Evolutionary conservation across 2,797 vertebrate species (phyloP), one percentile per base, ranked within the genome.

Genomic region (Borostomias antarcticus): DNA sequence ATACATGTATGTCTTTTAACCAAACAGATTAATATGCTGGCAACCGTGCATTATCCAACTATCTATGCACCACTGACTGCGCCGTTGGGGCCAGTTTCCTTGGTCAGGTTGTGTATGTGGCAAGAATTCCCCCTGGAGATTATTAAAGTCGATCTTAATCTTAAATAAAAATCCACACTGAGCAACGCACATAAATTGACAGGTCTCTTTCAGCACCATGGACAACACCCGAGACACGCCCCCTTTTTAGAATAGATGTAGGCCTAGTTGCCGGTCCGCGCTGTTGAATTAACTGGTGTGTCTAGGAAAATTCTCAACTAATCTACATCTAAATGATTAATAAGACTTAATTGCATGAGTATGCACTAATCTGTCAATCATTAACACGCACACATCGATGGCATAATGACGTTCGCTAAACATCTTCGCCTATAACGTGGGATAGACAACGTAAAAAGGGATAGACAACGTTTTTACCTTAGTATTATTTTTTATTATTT

Each of bases 401-500:
- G 5, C 26, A 9, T 33, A 32, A 33, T 57, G 28, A 56, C 26
- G 40, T 30, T 43, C 30, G 53, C 35, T 17, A 10, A 45, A 56
- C 33, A 43, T 30, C 11, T 52, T 47, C n/a, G n/a, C n/a, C n/a
- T n/a, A n/a, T n/a, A n/a, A n/a, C n/a, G n/a, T n/a, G n/a, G n/a
- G n/a, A n/a, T n/a, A n/a, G n/a, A n/a, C n/a, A 43, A 43, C 40
- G 40, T 43, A 43, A 43, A 43, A 43, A 4, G 15, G n/a, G n/a
- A 15, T n/a, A 45, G n/a, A 45, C 7, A 1, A n/a, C 2, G 37
- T 45, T 43, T 45, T n/a, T n/a, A n/a, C n/a, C n/a, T n/a, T n/a
- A n/a, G n/a, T n/a, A n/a, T n/a, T 45, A 45, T 17, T 35, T 17
- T 30, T 43, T 6, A 90, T 91, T 86, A 88, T 88, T 85, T 66